A percentile compares a stretch with the other conserved stretches of the same genome.
These are phyloP conservation scores for Melipona beecheii DNA, from an alignment of 2,888 invertebrate species.

Conservation along the genomic window DNA sequence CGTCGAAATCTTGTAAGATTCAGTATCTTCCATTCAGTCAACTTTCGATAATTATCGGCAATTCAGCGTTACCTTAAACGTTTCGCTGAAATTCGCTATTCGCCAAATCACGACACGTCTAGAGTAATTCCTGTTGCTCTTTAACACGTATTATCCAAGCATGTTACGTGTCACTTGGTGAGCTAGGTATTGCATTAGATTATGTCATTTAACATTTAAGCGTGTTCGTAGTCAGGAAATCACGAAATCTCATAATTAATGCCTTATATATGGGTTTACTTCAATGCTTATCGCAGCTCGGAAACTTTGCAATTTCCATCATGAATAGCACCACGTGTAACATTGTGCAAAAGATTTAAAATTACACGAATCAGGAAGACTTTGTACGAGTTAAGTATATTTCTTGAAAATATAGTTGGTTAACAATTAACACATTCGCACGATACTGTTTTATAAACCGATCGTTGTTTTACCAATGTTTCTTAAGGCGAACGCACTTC, in stretches of 20 bases:
- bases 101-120: slow-evolving; percentile 1
- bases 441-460: too few species aligned
- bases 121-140: neutral
- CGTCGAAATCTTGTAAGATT: neutral
- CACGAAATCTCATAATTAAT: slow-evolving; percentile 20
- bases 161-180: neutral
- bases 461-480: neutral
- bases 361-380: too few species aligned
- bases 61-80: neutral
- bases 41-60: slow-evolving; percentile 6
- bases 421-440: neutral
- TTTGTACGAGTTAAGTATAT: neutral
- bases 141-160: neutral
- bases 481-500: slow-evolving; percentile 34
- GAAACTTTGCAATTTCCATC: slow-evolving; percentile 23
- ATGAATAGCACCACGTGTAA: neutral
- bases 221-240: slow-evolving; percentile 20
- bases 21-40: too few species aligned
- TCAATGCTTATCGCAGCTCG: slow-evolving; percentile 13
- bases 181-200: slow-evolving; percentile 17
- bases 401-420: neutral
- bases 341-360: too few species aligned
- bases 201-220: slow-evolving; percentile 34
- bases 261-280: slow-evolving; percentile 12
- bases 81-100: too few species aligned